Conservation (phyloP, 2,797 vertebrate genomes). For the Sebastes wilsoni region DNA sequence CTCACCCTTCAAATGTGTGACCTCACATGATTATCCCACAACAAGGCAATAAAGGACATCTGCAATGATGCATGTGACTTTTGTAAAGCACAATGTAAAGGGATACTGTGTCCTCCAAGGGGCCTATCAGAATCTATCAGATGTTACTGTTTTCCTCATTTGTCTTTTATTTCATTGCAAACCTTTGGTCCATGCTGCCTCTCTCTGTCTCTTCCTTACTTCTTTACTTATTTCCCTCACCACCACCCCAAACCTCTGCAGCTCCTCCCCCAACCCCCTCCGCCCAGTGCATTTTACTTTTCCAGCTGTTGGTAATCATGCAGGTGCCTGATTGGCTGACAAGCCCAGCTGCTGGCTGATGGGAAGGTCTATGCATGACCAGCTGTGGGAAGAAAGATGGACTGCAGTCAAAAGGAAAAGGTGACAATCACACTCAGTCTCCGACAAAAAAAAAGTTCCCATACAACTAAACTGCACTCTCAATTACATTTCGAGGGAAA, state of each 20-base stretch:
- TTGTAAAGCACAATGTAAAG: slow-evolving; percentile 16
- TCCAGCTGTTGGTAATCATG: slow-evolving; percentile 73
- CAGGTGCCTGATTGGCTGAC: slow-evolving; percentile 76
- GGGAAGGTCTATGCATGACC: slow-evolving; percentile 50
- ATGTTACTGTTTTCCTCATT: slow-evolving; percentile 15
- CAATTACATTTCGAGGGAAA: not conserved
- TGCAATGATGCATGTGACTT: slow-evolving; percentile 31
- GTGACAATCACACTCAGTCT: slow-evolving; percentile 49
- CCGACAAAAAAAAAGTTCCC: too few relatives aligned
- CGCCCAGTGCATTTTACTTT: slow-evolving; percentile 47
- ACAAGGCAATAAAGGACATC: slow-evolving; percentile 50
- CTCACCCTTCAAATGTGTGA: slow-evolving; percentile 54
- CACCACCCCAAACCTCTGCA: not conserved
- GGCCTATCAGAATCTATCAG: not conserved
- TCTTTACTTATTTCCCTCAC: slow-evolving; percentile 15
- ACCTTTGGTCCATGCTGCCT: not conserved
- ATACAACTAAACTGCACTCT: too few relatives aligned
- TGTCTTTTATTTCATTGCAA: slow-evolving; percentile 2
- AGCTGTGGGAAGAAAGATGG: slow-evolving; percentile 66
- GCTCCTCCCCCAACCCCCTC: slow-evolving; percentile 4
- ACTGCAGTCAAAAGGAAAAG: slow-evolving; percentile 65
- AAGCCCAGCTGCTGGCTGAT: slow-evolving; percentile 61
- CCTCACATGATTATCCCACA: slow-evolving; percentile 52
- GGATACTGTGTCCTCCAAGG: not conserved
- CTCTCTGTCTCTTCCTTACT: slow-evolving; percentile 19